Base-by-base conservation (phyloP, 2,113 vertebrate species). In the Sander vitreus region DNA sequence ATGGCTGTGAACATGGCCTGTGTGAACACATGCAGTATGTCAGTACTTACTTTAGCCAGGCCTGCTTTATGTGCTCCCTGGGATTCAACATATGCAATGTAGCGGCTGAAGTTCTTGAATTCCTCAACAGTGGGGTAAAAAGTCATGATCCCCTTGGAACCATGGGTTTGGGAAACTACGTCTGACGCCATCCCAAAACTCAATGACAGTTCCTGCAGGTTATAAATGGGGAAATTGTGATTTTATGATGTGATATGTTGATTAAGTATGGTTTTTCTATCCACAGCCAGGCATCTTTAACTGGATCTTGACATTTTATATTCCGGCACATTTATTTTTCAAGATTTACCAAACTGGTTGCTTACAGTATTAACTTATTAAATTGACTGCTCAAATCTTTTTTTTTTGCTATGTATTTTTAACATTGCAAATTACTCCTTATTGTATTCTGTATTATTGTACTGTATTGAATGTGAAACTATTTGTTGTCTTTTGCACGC, bases 31-130 rank as follows among this genome's bases (percentile, higher is more conserved):
- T 16, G 12, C 30, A 75, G 14, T 55, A 16, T 30, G 27, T 51
- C 5, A 8, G 4, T 43, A 79, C 92, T 95, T 88, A 98, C 98
- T 96, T 98, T 99, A 64, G 97, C 98, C 80, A 99, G 95, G 2
- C 98, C 98, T 58, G 97, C 97, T 66, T 95, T 96, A 82, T 98
- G 98, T 3, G 98, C 98, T 67, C 98, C 98, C 90, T 97, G 97
- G 8, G 97, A 96, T 89, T 99, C 98, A 54, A 99, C 96, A 71
- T 97, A 98, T 16, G 97, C 97, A 51, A 99, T 92, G 83, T 99
- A 99, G 3, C 97, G 96, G 87, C 91, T 97, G 93, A 99, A 99
- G 92, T 98, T 95, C 67, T 95, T 96, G 91, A 98, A 99, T 87
- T 99, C 96, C 66, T 98, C 97, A 77, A 89, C 90, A 27, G 96